Conservation (phyloP, 2,888 invertebrate genomes). For the Meiosimyza decipiens region DNA sequence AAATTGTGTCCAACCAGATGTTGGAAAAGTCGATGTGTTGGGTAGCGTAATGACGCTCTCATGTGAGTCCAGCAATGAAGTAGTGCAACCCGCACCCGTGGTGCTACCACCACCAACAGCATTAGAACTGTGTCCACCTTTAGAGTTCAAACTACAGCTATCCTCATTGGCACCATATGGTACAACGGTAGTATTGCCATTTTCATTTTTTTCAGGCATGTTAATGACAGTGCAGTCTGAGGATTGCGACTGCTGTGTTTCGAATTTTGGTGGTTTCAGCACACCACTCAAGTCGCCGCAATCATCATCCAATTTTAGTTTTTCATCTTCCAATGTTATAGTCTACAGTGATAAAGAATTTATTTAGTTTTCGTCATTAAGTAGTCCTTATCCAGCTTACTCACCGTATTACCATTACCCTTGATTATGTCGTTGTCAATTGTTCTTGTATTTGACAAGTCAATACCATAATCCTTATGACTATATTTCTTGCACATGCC, state of each 20-base stretch:
- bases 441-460: slow-evolving; percentile 48
- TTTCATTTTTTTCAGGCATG: slow-evolving; percentile 46
- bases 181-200: slow-evolving; percentile 5
- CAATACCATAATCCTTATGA: slow-evolving; percentile 60
- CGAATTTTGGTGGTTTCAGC: slow-evolving; percentile 68
- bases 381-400: slow-evolving; percentile 43
- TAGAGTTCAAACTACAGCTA: slow-evolving; percentile 57
- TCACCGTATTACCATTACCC: slow-evolving; percentile 49
- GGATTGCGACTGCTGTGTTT: slow-evolving; percentile 56
- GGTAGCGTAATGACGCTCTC: slow-evolving; percentile 77
- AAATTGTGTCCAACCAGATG: slow-evolving; percentile 85
- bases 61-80: slow-evolving; percentile 77
- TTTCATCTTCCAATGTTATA: slow-evolving; percentile 66
- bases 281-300: slow-evolving; percentile 53
- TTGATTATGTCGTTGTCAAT: slow-evolving; percentile 73
- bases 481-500: slow-evolving; percentile 77
- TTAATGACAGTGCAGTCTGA: slow-evolving; percentile 63
- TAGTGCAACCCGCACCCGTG: slow-evolving; percentile 74
- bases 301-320: slow-evolving; percentile 69
- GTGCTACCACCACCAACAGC: slow-evolving; percentile 47
- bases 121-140: slow-evolving; percentile 66
- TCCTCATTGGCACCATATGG: slow-evolving; percentile 49
- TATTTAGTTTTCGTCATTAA: slow-evolving; percentile 40
- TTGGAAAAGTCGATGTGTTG: slow-evolving; percentile 80
- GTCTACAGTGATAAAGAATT: slow-evolving; percentile 46